phyloP scores from a whole-genome alignment of 2,113 vertebrate species.

The Caranx ignobilis region DNA sequence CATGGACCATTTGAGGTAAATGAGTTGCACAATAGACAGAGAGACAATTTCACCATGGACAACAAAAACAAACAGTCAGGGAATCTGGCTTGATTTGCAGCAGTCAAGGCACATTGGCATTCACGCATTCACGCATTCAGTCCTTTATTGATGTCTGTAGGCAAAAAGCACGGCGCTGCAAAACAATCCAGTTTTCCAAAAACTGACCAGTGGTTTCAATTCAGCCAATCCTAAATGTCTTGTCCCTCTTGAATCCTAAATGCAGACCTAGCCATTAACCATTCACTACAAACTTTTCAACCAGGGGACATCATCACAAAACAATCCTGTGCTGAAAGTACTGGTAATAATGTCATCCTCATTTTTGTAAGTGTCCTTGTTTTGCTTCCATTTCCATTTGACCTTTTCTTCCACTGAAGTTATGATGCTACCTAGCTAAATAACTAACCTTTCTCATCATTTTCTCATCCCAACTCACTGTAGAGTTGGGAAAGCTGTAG shows the following conservation, averaged over 20 bases:
- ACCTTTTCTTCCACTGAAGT: no score
- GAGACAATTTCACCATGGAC: neutral
- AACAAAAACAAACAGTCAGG: slow-evolving; percentile 3
- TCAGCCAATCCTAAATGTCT: neutral
- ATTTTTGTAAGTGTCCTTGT: no score
- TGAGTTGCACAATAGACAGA: slow-evolving; percentile 20
- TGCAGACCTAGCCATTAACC: neutral
- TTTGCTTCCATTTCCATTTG: no score
- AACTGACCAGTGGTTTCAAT: neutral
- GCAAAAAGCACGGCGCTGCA: neutral
- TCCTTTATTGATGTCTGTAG: slow-evolving; percentile 2
- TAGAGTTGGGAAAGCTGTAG: no score
- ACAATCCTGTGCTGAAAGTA: no score
- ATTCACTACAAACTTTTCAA: neutral
- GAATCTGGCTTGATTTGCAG: neutral
- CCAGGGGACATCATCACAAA: neutral
- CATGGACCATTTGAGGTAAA: slow-evolving; percentile 28
- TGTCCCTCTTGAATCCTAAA: neutral
- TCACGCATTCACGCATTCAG: neutral
- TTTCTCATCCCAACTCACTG: no score
- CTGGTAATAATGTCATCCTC: no score
- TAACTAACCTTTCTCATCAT: no score
- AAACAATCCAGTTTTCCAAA: neutral
- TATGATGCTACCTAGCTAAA: no score
- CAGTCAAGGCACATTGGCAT: slow-evolving; percentile 6